phyloP scores from a whole-genome alignment of 1,140 invertebrate genomes.

The Anoplophora glabripennis region DNA sequence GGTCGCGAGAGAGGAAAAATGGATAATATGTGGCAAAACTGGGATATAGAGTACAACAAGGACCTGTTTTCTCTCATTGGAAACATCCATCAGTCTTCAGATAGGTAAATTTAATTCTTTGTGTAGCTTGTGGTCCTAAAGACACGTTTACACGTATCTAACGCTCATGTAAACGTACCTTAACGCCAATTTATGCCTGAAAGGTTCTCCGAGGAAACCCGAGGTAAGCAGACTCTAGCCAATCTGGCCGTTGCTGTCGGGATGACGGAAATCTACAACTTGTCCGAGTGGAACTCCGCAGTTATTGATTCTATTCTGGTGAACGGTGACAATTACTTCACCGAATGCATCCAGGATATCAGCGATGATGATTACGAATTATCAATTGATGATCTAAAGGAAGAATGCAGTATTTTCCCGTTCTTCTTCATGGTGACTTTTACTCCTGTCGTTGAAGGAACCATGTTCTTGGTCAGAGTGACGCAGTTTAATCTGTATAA shows the following conservation, averaged over 20 bases:
- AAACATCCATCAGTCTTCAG: conserved; percentile 54
- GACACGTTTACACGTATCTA: too few species aligned
- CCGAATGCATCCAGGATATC: conserved; percentile 51
- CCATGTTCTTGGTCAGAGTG: conserved; percentile 54
- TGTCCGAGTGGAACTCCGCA: conserved; percentile 58
- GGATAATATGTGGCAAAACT: conserved; percentile 53
- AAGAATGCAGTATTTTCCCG: conserved; percentile 52
- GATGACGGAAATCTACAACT: conserved; percentile 55
- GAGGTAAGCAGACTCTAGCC: conserved; percentile 48
- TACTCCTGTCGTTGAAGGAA: conserved; percentile 56
- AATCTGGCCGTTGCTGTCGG: conserved; percentile 56
- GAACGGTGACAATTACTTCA: conserved; percentile 55
- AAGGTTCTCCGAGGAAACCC: conserved; percentile 38
- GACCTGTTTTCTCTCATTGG: conserved; percentile 60
- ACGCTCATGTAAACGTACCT: too few species aligned
- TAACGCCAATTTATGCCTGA: too few species aligned
- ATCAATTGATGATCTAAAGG: conserved; percentile 52
- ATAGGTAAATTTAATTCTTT: conserved; percentile 17
- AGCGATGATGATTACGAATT: conserved; percentile 54
- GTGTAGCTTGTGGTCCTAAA: too few species aligned
- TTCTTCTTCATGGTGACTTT: conserved; percentile 56
- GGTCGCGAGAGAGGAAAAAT: conserved; percentile 24
- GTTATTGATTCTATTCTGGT: conserved; percentile 59
- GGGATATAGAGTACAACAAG: conserved; percentile 61
- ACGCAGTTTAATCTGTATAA: conserved; percentile 61